phyloP scores from a whole-genome alignment of 2,888 invertebrate genomes.

The Rhodophaea formosa region DNA sequence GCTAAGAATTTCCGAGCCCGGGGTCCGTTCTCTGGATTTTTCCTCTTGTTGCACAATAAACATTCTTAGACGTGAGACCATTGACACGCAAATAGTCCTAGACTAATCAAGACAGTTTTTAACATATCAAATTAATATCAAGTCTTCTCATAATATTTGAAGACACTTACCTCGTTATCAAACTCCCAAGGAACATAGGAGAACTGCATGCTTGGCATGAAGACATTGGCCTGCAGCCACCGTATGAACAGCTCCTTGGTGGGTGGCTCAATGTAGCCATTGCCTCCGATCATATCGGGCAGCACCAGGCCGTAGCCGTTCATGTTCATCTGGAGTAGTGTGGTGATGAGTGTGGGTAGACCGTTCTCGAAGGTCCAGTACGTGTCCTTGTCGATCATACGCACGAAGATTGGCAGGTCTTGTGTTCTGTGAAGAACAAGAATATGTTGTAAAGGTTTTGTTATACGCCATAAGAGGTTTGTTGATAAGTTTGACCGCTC shows the following conservation, averaged over 20 bases:
- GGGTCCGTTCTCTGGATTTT: too few species aligned
- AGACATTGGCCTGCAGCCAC: constrained; percentile 88
- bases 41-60: too few species aligned
- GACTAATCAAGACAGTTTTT: too few species aligned
- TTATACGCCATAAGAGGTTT: too few species aligned
- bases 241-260: constrained; percentile 85
- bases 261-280: constrained; percentile 73
- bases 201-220: constrained; percentile 90
- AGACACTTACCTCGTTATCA: constrained; percentile 78
- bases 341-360: constrained; percentile 86
- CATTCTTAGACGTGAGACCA: too few species aligned
- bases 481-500: too few species aligned
- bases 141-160: too few species aligned
- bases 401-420: constrained; percentile 84
- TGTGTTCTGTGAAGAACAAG: constrained; percentile 76
- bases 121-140: too few species aligned
- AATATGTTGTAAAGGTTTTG: background rate
- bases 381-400: constrained; percentile 89
- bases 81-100: too few species aligned
- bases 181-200: constrained; percentile 90
- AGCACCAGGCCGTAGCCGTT: constrained; percentile 87
- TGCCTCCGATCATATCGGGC: constrained; percentile 89
- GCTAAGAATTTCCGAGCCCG: too few species aligned
- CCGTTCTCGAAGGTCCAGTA: constrained; percentile 85
- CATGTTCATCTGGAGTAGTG: constrained; percentile 82